Evolutionary conservation across 2,888 invertebrate species (phyloP).

Genomic region (Volucella zonaria): DNA sequence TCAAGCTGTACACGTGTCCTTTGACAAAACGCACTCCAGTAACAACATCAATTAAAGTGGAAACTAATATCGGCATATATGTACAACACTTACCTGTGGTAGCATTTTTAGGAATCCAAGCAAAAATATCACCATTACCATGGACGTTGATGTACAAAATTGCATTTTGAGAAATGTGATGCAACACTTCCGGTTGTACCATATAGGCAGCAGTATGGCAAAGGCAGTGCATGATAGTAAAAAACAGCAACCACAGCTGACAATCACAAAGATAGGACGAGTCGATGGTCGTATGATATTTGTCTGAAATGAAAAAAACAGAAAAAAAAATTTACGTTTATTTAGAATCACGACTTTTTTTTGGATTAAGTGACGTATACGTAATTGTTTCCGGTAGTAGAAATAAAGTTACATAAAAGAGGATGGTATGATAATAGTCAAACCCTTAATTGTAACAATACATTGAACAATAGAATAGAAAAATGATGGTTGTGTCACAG

Average conservation of each 20-base stretch:
- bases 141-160: conserved; percentile 87
- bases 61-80: background rate
- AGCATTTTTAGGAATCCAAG: conserved; percentile 83
- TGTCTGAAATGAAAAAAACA: conserved; percentile 75
- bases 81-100: conserved; percentile 83
- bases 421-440: no score
- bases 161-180: conserved; percentile 87
- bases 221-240: conserved; percentile 82
- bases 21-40: background rate
- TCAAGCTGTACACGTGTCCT: no score
- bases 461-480: no score
- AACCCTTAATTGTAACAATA: no score
- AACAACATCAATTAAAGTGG: background rate
- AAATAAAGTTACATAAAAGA: no score
- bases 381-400: background rate
- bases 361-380: background rate
- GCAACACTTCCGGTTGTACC: conserved; percentile 83
- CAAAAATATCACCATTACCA: conserved; percentile 87
- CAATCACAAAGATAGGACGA: conserved; percentile 81
- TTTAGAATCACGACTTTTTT: background rate
- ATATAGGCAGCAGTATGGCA: conserved; percentile 81
- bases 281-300: conserved; percentile 76
- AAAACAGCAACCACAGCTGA: conserved; percentile 82
- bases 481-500: no score
- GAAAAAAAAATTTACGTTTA: background rate